Conservation (phyloP, 2,888 invertebrate species). For the Hypomecis punctinalis region DNA sequence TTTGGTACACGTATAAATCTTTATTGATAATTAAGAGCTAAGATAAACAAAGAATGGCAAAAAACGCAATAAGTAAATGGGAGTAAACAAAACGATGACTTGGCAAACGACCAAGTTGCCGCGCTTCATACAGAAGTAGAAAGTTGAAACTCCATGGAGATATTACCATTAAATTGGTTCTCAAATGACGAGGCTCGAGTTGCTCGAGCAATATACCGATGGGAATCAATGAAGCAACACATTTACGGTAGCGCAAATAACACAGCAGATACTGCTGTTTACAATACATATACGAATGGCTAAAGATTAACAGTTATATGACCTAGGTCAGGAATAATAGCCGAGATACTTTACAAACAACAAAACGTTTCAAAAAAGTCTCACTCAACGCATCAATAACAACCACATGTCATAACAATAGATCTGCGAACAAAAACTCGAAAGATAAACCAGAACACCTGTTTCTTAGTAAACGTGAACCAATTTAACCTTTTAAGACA, state of each 20-base stretch:
- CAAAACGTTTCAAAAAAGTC: not conserved
- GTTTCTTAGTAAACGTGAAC: not conserved
- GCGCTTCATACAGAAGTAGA: conserved; percentile 24
- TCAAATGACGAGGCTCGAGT: conserved; percentile 25
- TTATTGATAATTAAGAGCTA: conserved; percentile 1
- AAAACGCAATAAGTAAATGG: conserved; percentile 11
- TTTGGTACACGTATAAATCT: not conserved
- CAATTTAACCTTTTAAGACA: conserved; percentile 6
- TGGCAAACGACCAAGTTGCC: conserved; percentile 22
- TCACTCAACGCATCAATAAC: not conserved
- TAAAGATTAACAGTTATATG: not conserved
- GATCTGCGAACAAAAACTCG: no score
- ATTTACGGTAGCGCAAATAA: not conserved
- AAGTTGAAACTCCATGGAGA: conserved; percentile 27
- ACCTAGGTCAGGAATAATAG: not conserved
- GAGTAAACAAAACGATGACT: conserved; percentile 12
- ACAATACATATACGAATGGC: not conserved
- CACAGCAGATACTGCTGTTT: not conserved
- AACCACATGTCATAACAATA: not conserved
- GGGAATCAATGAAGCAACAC: conserved; percentile 3
- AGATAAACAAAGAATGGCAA: not conserved
- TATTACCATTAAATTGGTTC: conserved; percentile 30
- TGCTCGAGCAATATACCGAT: not conserved
- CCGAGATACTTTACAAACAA: not conserved
- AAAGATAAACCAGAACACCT: not conserved